These are phyloP conservation scores for Hyperoodon ampullatus DNA, from an alignment of 2,113 vertebrate species.

Conservation along the genomic window DNA sequence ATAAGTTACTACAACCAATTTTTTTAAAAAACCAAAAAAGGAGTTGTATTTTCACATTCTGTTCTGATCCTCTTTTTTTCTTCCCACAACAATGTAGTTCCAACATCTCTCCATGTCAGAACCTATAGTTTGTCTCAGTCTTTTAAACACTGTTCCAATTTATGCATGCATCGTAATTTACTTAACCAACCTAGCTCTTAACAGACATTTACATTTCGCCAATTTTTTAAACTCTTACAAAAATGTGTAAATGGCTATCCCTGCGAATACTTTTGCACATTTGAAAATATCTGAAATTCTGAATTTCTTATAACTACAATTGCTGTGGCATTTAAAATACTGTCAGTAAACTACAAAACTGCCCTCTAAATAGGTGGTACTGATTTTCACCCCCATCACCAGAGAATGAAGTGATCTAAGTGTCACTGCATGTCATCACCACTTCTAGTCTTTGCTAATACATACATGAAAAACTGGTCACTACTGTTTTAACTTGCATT, in stretches of 20 bases:
- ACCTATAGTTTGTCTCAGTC: neutral
- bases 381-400: neutral
- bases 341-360: neutral
- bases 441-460: neutral
- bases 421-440: neutral
- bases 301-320: neutral
- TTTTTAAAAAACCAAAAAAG: neutral
- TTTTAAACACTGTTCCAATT: neutral
- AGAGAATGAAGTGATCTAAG: neutral
- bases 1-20: neutral
- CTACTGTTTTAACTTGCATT: neutral
- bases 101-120: neutral
- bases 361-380: neutral
- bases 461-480: neutral
- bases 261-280: neutral
- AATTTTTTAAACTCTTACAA: neutral
- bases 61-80: neutral
- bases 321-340: neutral
- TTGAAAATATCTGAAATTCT: conserved; percentile 18
- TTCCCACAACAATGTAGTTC: neutral
- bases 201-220: neutral
- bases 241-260: neutral
- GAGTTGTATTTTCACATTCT: neutral
- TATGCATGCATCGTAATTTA: neutral
- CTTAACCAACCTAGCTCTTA: neutral